These are phyloP conservation scores for Falco rusticolus DNA, from an alignment of 2,797 vertebrate genomes.

Conservation along the genomic window DNA sequence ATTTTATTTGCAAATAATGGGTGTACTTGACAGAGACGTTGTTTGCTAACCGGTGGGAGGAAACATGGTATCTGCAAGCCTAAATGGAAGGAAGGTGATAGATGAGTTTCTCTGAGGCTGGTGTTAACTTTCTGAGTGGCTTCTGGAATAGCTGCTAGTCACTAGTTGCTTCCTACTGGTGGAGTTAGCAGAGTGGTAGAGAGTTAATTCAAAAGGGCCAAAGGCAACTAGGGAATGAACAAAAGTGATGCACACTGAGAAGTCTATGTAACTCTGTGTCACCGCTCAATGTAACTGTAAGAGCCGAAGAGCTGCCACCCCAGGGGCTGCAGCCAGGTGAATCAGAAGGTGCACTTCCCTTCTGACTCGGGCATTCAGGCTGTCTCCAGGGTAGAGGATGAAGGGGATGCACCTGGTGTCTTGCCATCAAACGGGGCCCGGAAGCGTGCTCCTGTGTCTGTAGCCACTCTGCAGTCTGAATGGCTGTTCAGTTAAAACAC, in stretches of 20 bases:
- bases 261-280: neutral
- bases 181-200: neutral
- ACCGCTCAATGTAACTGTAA: neutral
- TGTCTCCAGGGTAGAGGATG: neutral
- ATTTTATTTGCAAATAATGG: constrained; percentile 20
- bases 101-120: neutral
- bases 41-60: neutral
- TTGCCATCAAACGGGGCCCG: neutral
- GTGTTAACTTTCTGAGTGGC: neutral
- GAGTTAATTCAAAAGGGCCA: neutral
- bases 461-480: neutral
- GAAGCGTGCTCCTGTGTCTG: neutral
- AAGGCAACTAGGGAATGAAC: neutral
- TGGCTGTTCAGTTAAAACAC: neutral
- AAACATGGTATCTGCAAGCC: neutral
- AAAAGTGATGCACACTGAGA: neutral
- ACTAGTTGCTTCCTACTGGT: neutral
- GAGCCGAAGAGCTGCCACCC: neutral
- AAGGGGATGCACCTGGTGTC: neutral
- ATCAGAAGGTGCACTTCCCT: neutral
- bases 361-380: neutral
- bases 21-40: neutral
- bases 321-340: neutral
- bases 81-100: neutral
- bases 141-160: neutral